A percentile compares a stretch with the other conserved stretches of the same genome.
phyloP scores from a whole-genome alignment of 2,888 invertebrate species.

The Eretmocerus hayati region DNA sequence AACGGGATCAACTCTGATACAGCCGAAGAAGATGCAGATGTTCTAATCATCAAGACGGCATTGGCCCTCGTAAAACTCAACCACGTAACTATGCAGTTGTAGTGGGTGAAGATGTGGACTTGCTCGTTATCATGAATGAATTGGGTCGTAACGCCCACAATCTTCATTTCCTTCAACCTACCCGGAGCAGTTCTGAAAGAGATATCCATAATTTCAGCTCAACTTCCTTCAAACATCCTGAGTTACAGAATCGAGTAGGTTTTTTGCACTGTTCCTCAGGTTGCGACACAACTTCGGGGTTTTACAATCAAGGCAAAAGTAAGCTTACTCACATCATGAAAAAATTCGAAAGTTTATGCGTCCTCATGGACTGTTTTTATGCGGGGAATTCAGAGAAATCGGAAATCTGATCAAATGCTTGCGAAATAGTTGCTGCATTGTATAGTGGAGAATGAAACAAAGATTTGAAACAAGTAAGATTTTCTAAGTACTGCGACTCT shows the following conservation, averaged over 20 bases:
- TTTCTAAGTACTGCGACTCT: not conserved
- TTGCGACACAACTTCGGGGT: not conserved
- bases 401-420: too few species aligned
- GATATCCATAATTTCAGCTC: not conserved
- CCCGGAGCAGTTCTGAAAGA: not conserved
- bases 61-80: not conserved
- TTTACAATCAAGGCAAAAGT: not conserved
- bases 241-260: not conserved
- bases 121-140: not conserved
- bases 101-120: not conserved
- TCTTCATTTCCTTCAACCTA: not conserved
- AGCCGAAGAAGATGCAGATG: not conserved
- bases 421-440: not conserved
- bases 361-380: too few species aligned
- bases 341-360: too few species aligned
- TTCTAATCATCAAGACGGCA: not conserved
- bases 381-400: too few species aligned
- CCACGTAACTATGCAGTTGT: not conserved
- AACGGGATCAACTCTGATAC: not conserved
- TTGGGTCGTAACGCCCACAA: not conserved
- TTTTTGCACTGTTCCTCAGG: not conserved
- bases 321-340: too few species aligned
- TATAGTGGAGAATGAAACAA: not conserved
- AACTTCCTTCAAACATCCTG: not conserved
- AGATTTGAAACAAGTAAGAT: not conserved